phyloP scores from a whole-genome alignment of 2,797 vertebrate genomes.

The Coilia nasus region DNA sequence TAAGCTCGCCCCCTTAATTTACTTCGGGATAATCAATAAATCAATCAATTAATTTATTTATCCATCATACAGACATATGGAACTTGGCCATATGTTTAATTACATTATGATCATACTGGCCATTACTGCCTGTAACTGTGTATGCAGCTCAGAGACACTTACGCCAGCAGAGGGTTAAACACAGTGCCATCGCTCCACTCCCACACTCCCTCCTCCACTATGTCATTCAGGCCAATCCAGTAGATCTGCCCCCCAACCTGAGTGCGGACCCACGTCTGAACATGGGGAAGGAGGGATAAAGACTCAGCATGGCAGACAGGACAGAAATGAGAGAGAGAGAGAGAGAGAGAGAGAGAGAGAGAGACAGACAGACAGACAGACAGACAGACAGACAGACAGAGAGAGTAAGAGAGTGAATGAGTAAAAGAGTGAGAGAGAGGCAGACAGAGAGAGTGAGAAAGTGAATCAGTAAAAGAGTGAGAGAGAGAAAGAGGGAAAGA shows the following conservation, averaged over 20 bases:
- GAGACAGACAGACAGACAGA: too few species aligned
- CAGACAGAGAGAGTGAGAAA: too few species aligned
- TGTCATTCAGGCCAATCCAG: slow-evolving; percentile 80
- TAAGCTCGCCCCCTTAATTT: too few species aligned
- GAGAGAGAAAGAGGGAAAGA: too few species aligned
- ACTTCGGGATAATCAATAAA: too few species aligned
- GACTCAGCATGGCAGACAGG: too few species aligned
- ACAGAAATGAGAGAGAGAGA: too few species aligned
- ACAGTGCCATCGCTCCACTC: slow-evolving; percentile 76
- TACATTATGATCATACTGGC: neutral
- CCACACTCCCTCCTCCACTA: slow-evolving; percentile 63
- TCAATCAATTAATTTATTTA: too few species aligned
- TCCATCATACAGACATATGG: neutral
- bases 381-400: neutral
- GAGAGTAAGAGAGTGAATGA: neutral
- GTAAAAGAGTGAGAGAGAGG: too few species aligned
- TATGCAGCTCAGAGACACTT: slow-evolving; percentile 48
- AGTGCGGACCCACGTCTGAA: slow-evolving; percentile 74
- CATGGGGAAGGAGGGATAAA: neutral
- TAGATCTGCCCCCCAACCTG: slow-evolving; percentile 66
- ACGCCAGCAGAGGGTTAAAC: slow-evolving; percentile 66
- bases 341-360: too few species aligned
- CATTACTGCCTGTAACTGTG: neutral
- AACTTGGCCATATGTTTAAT: neutral
- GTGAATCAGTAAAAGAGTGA: too few species aligned